phyloP scores from a whole-genome alignment of 2,888 invertebrate genomes.

The Bellardia bayeri region DNA sequence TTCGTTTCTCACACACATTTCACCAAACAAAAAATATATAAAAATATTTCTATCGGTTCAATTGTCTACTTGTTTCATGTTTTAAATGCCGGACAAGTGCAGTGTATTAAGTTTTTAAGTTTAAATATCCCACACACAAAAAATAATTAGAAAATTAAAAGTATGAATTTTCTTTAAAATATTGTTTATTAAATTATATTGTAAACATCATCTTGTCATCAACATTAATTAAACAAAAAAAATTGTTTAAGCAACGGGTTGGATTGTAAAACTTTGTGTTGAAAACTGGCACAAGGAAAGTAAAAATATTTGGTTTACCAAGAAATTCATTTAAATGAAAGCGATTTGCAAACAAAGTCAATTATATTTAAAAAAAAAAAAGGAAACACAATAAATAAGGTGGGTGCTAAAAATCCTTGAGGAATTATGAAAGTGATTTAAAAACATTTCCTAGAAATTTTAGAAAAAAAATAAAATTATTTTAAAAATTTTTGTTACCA shows the following conservation, averaged over 20 bases:
- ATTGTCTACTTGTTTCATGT: constrained; percentile 35
- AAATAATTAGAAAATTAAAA: not conserved
- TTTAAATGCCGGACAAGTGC: constrained; percentile 74
- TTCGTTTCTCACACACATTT: constrained; percentile 10
- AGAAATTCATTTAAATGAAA: constrained; percentile 10
- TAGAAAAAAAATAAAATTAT: not conserved
- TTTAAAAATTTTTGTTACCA: no score
- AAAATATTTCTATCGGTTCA: constrained; percentile 40
- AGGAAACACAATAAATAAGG: constrained; percentile 34
- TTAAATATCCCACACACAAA: constrained; percentile 30
- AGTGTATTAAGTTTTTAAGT: constrained; percentile 48
- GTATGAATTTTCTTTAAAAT: constrained; percentile 25
- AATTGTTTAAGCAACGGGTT: not conserved
- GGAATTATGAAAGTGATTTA: no score
- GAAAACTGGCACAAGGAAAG: not conserved
- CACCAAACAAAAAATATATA: constrained; percentile 22
- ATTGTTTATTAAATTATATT: not conserved
- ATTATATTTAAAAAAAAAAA: constrained; percentile 40
- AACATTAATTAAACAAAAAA: not conserved
- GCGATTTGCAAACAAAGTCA: constrained; percentile 44
- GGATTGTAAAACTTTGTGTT: not conserved
- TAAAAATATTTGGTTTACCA: constrained; percentile 7
- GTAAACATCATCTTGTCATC: not conserved
- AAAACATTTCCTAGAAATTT: not conserved
- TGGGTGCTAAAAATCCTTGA: constrained; percentile 32